Percentiles rank a stretch among this genome's conserved stretches.
Evolutionary conservation across 2,113 vertebrate species (phyloP).

Genomic region (Psophia crepitans): DNA sequence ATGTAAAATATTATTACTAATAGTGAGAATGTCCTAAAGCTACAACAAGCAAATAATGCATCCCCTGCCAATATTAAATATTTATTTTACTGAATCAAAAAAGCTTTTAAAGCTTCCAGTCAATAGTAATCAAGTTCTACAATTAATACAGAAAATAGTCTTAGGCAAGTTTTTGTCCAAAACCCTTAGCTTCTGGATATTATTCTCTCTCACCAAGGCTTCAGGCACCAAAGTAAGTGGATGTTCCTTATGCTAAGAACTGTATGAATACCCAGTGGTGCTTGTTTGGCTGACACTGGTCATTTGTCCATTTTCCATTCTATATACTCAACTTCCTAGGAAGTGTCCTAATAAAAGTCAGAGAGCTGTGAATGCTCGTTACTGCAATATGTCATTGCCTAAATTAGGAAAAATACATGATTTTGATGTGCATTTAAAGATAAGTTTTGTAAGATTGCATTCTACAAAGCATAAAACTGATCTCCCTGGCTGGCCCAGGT

Average conservation of each 20-base stretch:
- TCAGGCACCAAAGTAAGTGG: neutral
- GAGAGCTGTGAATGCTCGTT: neutral
- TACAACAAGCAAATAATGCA: neutral
- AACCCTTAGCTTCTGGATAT: neutral
- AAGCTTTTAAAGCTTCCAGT: neutral
- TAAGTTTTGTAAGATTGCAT: neutral
- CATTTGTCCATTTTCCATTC: neutral
- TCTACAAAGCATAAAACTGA: neutral
- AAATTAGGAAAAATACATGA: neutral
- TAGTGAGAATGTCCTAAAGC: neutral
- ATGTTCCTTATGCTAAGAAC: neutral
- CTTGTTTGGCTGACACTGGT: neutral
- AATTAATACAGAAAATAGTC: neutral
- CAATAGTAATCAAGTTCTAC: neutral
- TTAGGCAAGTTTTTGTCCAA: neutral
- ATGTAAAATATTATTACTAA: neutral
- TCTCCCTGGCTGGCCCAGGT: neutral
- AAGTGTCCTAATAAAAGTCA: neutral
- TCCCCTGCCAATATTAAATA: neutral
- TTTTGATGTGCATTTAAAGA: neutral
- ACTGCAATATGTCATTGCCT: neutral
- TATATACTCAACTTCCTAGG: neutral
- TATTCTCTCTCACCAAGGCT: neutral
- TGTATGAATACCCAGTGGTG: neutral
- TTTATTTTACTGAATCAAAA: neutral